These are phyloP conservation scores for Mohoua ochrocephala DNA, from an alignment of 2,113 vertebrate genomes.

Conservation along the genomic window DNA sequence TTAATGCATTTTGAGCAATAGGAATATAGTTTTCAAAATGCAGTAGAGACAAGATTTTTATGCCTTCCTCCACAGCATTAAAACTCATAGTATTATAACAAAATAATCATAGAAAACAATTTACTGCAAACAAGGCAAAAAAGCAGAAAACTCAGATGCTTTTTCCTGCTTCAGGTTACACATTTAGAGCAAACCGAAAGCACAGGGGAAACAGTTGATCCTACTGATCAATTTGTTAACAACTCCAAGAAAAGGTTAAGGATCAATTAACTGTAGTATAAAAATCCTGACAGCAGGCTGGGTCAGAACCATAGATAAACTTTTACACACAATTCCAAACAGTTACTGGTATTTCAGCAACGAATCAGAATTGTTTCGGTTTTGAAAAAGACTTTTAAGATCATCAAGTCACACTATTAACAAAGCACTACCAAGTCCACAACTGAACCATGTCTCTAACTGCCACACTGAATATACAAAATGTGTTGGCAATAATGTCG, in stretches of 20 bases:
- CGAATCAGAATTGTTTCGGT: not conserved
- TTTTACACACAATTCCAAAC: not conserved
- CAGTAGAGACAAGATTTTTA: not conserved
- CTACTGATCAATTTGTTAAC: not conserved
- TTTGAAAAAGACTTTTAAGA: not conserved
- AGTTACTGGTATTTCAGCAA: not conserved
- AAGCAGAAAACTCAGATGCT: not conserved
- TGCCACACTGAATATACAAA: not conserved
- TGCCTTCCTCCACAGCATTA: not conserved
- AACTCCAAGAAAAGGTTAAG: not conserved
- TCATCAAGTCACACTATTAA: not conserved
- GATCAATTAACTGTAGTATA: not conserved
- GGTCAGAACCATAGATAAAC: not conserved
- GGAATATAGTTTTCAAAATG: not conserved
- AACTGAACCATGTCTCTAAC: not conserved
- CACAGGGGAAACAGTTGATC: not conserved
- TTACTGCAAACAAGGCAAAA: not conserved
- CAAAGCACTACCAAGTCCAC: not conserved
- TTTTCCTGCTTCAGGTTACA: not conserved
- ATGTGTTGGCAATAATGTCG: not conserved
- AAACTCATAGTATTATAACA: not conserved
- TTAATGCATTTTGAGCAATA: not conserved
- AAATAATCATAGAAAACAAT: not conserved
- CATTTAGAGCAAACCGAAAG: not conserved
- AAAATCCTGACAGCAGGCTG: not conserved